Conservation (phyloP, 2,797 vertebrate genomes). For the Okamejei kenojei region DNA sequence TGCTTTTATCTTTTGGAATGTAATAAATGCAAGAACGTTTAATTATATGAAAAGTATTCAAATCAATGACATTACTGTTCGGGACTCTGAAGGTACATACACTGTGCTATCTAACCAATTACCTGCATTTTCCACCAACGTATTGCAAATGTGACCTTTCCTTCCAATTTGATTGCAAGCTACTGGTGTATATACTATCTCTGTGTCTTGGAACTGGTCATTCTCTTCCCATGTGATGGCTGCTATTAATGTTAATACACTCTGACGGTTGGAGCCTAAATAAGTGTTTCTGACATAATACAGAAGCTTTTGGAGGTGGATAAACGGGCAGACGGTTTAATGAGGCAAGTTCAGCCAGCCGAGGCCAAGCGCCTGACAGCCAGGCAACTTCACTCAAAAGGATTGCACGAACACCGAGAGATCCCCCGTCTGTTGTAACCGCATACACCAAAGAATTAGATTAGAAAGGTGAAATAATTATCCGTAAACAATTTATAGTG, state of each 20-base stretch:
- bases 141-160: conserved; percentile 99
- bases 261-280: conserved; percentile 80
- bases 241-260: conserved; percentile 80
- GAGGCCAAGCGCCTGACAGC: conserved; percentile 59
- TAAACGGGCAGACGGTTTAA: conserved; percentile 69
- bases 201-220: conserved; percentile 51
- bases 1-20: conserved; percentile 22
- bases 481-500: background rate
- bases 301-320: conserved; percentile 69
- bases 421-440: background rate
- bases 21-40: conserved; percentile 51
- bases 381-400: conserved; percentile 48
- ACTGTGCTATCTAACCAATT: conserved; percentile 81
- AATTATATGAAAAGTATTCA: conserved; percentile 76
- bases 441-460: background rate
- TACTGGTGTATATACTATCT: conserved; percentile 63
- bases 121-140: conserved; percentile 73
- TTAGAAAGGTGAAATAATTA: conserved; percentile 16
- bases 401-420: conserved; percentile 5
- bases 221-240: conserved; percentile 60
- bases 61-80: conserved; percentile 75
- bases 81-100: conserved; percentile 59
- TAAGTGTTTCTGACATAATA: conserved; percentile 76
- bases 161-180: conserved; percentile 79
- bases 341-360: conserved; percentile 75